Evolutionary conservation across 1,140 invertebrate species (phyloP), one percentile per base, ranked within the genome.

Genomic region (Lethrus apterus): DNA sequence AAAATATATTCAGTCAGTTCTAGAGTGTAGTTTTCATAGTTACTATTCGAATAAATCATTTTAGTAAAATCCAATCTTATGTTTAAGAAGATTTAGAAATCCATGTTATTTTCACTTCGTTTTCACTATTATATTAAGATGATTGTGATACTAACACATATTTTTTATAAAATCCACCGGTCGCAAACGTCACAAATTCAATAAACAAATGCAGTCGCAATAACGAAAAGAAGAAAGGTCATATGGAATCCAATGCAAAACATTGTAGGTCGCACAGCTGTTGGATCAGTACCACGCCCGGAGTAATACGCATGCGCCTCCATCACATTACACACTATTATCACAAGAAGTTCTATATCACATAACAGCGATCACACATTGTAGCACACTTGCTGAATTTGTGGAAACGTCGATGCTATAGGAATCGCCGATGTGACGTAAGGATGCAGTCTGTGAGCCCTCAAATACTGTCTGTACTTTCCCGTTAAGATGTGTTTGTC

Each of bases 371-470:
- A 73, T 74, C 72, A 74, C 67, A 74, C 72, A 57, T 74, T 74
- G 55, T 74, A 74, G 63, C 72, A 74, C 55, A 74, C 71, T 63
- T 74, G 71, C 62, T 72, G 71, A 56, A 71, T 69, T 59, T 73
- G 69, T 26, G 71, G 69, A 55, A 73, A 74, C 18, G 70, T 69
- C 11, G 68, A 64, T 17, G 67, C 66, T 32, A 66, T 49, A 26
- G 65, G 62, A 50, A 67, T 64, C n/a, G 63, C 60, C 32, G 63
- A 64, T 50, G 65, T 66, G 44, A 72, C 63, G 54, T 74, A 74
- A 2, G 72, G 72, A 62, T 74, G 72, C 57, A 74, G 66, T 53
- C 72, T 62, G 57, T 74, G 72, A 9, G 71, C 66, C 34, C 70
- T 63, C 56, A 74, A 58, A 51, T 74, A 74, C 63, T 74, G 72